Evolutionary conservation across 2,888 invertebrate genomes (phyloP).

Genomic region (Ferrisia virgata): DNA sequence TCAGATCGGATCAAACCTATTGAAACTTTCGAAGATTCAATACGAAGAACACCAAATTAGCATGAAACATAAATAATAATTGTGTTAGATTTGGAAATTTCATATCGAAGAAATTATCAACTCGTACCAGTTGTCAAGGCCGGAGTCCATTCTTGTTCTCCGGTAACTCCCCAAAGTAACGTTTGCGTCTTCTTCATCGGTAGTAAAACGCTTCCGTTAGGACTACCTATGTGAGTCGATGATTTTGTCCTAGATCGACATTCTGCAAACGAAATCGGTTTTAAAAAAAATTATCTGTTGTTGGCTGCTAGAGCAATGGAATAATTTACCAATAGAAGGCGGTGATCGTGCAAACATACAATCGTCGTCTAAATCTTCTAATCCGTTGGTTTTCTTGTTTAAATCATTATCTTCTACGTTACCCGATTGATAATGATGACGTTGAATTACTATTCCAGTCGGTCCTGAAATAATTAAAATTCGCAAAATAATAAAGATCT

Average conservation of each 20-base stretch:
- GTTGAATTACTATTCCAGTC: constrained; percentile 85
- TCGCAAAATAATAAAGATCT: neutral
- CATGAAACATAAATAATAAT: constrained; percentile 10
- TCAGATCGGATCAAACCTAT: neutral
- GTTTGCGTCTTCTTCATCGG: constrained; percentile 54
- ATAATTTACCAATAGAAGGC: neutral
- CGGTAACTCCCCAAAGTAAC: constrained; percentile 88
- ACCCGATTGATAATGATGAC: constrained; percentile 80
- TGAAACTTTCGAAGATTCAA: neutral
- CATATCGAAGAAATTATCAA: neutral
- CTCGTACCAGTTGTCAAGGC: constrained; percentile 84
- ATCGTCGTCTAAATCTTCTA: neutral
- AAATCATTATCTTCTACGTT: neutral
- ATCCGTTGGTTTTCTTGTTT: neutral
- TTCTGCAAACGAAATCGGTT: neutral
- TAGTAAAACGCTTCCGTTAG: neutral
- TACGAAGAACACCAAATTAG: neutral
- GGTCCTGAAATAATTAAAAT: too few species aligned
- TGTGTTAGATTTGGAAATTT: neutral
- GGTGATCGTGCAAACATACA: constrained; percentile 3
- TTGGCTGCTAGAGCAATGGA: too few species aligned
- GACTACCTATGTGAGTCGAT: constrained; percentile 37
- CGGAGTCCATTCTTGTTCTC: constrained; percentile 96
- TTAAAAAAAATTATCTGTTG: neutral
- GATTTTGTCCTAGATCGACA: constrained; percentile 57